A percentile compares a stretch with the other conserved stretches of the same genome.
These are phyloP conservation scores for Chelon labrosus DNA, from an alignment of 2,797 vertebrate genomes.

Conservation along the genomic window DNA sequence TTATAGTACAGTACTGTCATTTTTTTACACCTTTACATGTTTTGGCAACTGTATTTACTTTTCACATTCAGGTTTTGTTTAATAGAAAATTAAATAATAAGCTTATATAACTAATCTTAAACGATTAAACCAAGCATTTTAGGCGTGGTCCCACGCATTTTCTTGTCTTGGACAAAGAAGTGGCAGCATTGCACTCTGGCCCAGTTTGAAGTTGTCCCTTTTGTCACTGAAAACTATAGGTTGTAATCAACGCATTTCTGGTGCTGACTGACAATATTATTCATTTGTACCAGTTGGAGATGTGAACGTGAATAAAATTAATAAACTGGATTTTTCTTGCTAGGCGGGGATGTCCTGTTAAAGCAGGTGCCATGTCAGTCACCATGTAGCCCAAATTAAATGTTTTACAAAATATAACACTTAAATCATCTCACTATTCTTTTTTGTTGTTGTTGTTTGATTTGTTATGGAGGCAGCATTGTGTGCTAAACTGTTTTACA, in stretches of 20 bases:
- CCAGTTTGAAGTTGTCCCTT: no score
- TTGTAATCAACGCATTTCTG: not conserved
- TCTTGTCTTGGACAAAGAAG: not conserved
- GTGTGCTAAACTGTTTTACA: not conserved
- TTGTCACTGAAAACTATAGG: not conserved
- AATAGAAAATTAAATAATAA: no score
- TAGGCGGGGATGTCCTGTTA: not conserved
- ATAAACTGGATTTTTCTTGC: not conserved
- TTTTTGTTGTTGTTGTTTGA: not conserved
- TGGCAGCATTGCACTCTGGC: no score
- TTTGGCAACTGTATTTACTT: no score
- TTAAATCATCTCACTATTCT: not conserved
- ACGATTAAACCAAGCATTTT: not conserved
- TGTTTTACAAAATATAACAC: not conserved
- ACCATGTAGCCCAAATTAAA: not conserved
- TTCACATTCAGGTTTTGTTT: no score
- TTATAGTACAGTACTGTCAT: no score
- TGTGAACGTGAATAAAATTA: not conserved
- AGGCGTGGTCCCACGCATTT: not conserved
- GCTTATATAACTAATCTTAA: not conserved
- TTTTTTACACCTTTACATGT: no score
- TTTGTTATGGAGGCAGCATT: not conserved
- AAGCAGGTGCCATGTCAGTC: not conserved
- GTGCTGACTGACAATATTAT: not conserved
- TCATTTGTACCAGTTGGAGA: not conserved